Evolutionary conservation across 1,140 invertebrate species (phyloP).

Genomic region (Saxidomus purpurata): DNA sequence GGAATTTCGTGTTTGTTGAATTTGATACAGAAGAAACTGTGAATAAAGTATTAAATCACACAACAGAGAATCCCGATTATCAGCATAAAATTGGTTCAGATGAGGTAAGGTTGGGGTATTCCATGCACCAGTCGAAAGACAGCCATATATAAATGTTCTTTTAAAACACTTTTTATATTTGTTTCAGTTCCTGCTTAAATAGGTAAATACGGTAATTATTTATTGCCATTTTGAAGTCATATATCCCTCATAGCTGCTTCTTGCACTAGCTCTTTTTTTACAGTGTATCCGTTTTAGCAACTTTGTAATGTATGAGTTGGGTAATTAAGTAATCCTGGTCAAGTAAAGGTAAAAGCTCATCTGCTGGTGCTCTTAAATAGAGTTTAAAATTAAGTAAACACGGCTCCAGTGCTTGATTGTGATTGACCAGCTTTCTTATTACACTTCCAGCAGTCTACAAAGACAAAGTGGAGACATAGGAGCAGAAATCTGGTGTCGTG

Average conservation of each 20-base stretch:
- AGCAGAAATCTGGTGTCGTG: constrained; percentile 74
- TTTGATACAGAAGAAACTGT: constrained; percentile 95
- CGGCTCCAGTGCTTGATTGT: constrained; percentile 56
- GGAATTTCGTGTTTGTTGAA: constrained; percentile 98
- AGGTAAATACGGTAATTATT: constrained; percentile 25
- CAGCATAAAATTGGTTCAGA: constrained; percentile 95
- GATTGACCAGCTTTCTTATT: constrained; percentile 80
- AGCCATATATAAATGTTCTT: not conserved
- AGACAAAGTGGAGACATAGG: constrained; percentile 79
- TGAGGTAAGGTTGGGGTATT: constrained; percentile 77
- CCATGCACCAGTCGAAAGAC: not conserved
- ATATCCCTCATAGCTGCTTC: constrained; percentile 12
- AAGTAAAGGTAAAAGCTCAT: constrained; percentile 60
- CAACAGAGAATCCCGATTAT: constrained; percentile 88
- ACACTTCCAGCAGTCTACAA: constrained; percentile 82
- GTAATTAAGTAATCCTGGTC: constrained; percentile 33
- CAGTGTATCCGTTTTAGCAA: constrained; percentile 22
- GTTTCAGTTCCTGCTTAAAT: constrained; percentile 46
- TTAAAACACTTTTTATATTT: not conserved
- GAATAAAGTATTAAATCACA: constrained; percentile 96
- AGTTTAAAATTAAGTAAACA: constrained; percentile 42
- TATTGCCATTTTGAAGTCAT: not conserved
- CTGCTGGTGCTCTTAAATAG: constrained; percentile 59
- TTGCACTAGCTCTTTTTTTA: constrained; percentile 61
- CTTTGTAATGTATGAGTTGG: constrained; percentile 24